Base-by-base conservation (phyloP, 2,797 vertebrate genomes). In the Sorex maritimensis region DNA sequence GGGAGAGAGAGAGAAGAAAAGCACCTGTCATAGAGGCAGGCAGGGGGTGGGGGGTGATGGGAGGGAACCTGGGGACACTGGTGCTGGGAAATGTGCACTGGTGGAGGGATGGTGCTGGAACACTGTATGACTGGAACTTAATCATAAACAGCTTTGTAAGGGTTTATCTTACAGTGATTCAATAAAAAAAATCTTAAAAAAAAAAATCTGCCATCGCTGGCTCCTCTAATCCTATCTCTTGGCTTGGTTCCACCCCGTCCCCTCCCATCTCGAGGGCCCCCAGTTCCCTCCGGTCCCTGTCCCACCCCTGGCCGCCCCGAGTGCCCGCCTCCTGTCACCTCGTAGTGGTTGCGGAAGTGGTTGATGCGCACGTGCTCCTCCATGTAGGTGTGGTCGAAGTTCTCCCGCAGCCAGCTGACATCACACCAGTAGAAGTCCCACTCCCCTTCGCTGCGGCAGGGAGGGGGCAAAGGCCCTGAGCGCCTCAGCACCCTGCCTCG, bases 341-440 rank as follows among this genome's bases (percentile, higher is more conserved):
- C 99, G 2, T 99, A 99, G 98, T 99, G 98, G 96, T 99, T 99
- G 74, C 98, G 98, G 93, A 99, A 99, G 95, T 99, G 99, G 94
- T 98, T 99, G 97, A 99, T 98, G 44, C 99, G 98, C 15, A 99
- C 98, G 0, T 99, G 99, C 74, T 99, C 98, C 9, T 99, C 99
- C 99, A 99, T 98, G 96, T 98, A 99, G 0, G 97, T 98, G 92
- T 99, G 98, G 97, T 99, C 99, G n/a, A 99, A 99, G 96, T 99
- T 99, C 94, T 99, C 99, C 87, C 98, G 98, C 26, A 99, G 98
- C 99, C 99, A 99, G 65, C 98, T 98, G 74, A 99, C 98, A 1
- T 99, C 99, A 92, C 99, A 99, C 99, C 99, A 99, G 97, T 98
- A 98, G 91, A 99, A 99, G 96, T 99, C 99, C 99, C 99, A 99